Evolutionary conservation across 23 tunicate genomes (phyloP).

Genomic region (Phallusia fumigata): DNA sequence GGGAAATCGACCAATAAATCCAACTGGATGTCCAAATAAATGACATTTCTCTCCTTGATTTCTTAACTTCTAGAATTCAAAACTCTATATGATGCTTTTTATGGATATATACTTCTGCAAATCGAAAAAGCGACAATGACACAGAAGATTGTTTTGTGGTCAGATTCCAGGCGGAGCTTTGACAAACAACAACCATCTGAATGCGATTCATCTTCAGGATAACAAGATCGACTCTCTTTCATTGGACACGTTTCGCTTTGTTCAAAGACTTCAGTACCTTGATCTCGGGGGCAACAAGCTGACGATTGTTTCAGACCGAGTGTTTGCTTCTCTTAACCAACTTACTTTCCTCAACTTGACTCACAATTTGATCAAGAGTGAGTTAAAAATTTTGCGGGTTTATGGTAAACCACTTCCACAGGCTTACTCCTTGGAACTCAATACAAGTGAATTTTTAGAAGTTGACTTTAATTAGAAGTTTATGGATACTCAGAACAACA

Average conservation of each 20-base stretch:
- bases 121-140: neutral
- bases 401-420: too few relatives aligned
- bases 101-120: too few relatives aligned
- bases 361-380: constrained; percentile 37
- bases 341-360: constrained; percentile 32
- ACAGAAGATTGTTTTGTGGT: neutral
- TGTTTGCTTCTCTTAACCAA: constrained; percentile 23
- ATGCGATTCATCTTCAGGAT: constrained; percentile 31
- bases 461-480: too few relatives aligned
- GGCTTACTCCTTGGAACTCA: too few relatives aligned
- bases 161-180: neutral
- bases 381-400: neutral
- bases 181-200: constrained; percentile 18
- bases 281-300: constrained; percentile 39
- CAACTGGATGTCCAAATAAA: too few relatives aligned
- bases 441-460: too few relatives aligned
- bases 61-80: too few relatives aligned
- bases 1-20: too few relatives aligned
- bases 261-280: constrained; percentile 11
- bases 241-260: constrained; percentile 19
- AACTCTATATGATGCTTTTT: too few relatives aligned
- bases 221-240: constrained; percentile 19
- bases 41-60: too few relatives aligned
- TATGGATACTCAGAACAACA: too few relatives aligned
- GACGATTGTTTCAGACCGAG: constrained; percentile 5